Base-by-base conservation (phyloP, 2,113 vertebrate species). In the Apistogramma diplotaenia region DNA sequence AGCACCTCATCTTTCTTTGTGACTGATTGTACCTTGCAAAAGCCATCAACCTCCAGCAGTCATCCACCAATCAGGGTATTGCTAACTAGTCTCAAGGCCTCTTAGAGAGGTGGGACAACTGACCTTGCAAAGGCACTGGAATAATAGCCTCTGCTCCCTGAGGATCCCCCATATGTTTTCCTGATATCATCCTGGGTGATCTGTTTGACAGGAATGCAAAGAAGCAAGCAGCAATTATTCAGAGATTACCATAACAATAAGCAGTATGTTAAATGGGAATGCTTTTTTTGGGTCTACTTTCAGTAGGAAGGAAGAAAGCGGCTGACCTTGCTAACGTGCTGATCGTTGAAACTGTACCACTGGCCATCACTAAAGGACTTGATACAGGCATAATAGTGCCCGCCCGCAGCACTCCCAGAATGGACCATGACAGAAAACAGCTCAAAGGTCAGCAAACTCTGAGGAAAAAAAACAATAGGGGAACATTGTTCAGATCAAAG, bases 351-450 rank as follows among this genome's bases (percentile, higher is more conserved):
- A 91, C 98, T 99, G 94, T 98, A 99, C 98, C 98, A 99, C 84
- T 99, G 98, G 73, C 98, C 96, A 74, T 99, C 98, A 84, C 94
- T 97, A 61, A 99, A 99, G 49, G 98, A 99, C 90, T 97, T 99
- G 94, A 99, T 99, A 89, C 97, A 99, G 91, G 98, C 98, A 23
- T 99, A 99, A 87, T 99, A 99, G 94, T 99, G 98, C 62, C 98
- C 98, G 74, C 98, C 98, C 53, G 98, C 98, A 79, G 98, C 98
- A 76, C 98, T 99, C 81, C 98, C 98, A 37, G 98, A 99, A 93
- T 99, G 98, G 80, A 99, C 98, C 98, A 99, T 99, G 87, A 99
- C 97, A 19, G 98, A 99, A 90, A 99, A 99, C 67, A 99, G 96
- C 88, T 99, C 98, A 94, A 98, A 99, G 65, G 96, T 94, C 91